Percentiles rank a stretch among this genome's conserved stretches.
Conservation (phyloP, 1,140 invertebrate genomes). For the Saccostrea echinata region DNA sequence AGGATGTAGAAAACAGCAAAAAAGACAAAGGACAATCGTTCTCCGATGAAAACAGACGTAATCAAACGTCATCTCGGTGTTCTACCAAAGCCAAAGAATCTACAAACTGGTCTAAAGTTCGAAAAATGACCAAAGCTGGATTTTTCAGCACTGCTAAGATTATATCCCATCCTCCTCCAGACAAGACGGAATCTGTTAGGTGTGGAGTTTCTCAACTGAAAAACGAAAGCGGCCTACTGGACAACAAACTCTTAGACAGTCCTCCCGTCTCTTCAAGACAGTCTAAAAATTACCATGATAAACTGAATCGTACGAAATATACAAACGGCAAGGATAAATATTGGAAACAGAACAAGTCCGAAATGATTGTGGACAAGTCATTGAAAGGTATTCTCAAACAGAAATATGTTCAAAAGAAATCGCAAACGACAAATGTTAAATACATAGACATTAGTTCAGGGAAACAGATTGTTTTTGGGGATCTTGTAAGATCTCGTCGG, state of each 20-base stretch:
- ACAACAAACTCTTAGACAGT: not conserved
- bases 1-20: not conserved
- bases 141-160: not conserved
- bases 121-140: slow-evolving; percentile 24
- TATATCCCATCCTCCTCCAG: not conserved
- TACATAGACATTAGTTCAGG: not conserved
- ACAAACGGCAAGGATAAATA: not conserved
- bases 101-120: slow-evolving; percentile 22
- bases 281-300: not conserved
- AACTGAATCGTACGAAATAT: not conserved
- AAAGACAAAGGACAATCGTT: not conserved
- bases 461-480: not conserved
- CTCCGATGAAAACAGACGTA: not conserved
- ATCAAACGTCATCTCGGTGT: not conserved
- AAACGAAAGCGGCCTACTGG: not conserved
- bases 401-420: not conserved
- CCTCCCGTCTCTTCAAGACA: not conserved
- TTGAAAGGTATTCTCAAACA: not conserved
- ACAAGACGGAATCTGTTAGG: not conserved
- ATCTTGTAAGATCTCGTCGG: not conserved
- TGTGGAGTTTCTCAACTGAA: not conserved
- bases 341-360: not conserved
- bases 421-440: not conserved
- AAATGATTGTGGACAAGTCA: not conserved
- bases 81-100: not conserved